A percentile compares a stretch with the other conserved stretches of the same genome.
Conservation (phyloP, 2,888 invertebrate genomes). For the Gastracanthus pulcherrimus region DNA sequence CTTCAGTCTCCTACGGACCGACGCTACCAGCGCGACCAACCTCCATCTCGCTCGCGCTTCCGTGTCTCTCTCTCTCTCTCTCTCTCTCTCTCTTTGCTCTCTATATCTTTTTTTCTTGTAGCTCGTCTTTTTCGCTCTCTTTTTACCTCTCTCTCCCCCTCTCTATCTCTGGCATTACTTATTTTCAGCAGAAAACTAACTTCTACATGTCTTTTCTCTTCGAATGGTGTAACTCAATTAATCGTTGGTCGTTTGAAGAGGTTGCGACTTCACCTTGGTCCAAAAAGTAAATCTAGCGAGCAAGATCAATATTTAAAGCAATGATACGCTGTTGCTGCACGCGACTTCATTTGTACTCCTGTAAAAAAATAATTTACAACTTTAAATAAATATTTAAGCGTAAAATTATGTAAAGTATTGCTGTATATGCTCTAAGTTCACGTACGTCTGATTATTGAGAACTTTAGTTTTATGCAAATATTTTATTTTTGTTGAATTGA, state of each 20-base stretch:
- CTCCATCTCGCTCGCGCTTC: slow-evolving; percentile 32
- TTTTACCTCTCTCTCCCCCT: neutral
- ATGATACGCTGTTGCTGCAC: too few relatives aligned
- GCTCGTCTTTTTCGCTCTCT: slow-evolving; percentile 19
- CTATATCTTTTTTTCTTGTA: slow-evolving; percentile 30
- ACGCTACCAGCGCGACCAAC: slow-evolving; percentile 62
- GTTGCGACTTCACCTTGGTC: neutral
- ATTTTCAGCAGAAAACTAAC: slow-evolving; percentile 30
- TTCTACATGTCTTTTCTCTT: slow-evolving; percentile 17
- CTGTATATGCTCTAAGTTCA: too few relatives aligned
- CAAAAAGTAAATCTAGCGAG: neutral
- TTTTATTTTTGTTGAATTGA: too few relatives aligned
- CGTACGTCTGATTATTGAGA: too few relatives aligned
- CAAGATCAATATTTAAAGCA: neutral
- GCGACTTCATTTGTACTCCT: too few relatives aligned
- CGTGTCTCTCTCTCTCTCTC: neutral
- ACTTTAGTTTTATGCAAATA: too few relatives aligned
- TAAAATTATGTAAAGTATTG: too few relatives aligned
- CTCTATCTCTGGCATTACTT: slow-evolving; percentile 12
- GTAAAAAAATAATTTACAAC: too few relatives aligned
- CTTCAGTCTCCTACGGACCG: slow-evolving; percentile 62
- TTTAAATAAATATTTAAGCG: too few relatives aligned
- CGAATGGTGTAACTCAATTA: slow-evolving; percentile 35
- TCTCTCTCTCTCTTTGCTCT: slow-evolving; percentile 46
- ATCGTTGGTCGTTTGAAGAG: slow-evolving; percentile 1